phyloP scores from a whole-genome alignment of 2,888 invertebrate genomes.

The Smittia aterrima region DNA sequence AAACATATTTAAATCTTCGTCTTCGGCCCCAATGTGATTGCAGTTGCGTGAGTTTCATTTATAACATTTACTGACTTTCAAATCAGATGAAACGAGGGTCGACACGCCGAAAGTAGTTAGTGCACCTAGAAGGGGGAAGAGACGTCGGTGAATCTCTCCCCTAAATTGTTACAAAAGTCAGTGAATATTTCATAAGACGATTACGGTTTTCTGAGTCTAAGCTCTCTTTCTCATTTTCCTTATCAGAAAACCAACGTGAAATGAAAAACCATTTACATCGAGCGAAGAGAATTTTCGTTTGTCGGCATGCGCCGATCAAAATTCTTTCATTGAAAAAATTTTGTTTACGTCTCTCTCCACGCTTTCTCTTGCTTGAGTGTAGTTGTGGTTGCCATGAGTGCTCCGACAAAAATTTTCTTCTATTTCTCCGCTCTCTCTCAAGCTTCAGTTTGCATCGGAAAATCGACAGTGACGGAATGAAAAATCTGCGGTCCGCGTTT shows the following conservation, averaged over 20 bases:
- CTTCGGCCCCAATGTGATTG: neutral
- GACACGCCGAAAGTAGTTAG: too few species aligned
- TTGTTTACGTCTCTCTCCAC: conserved; percentile 40
- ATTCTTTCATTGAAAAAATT: conserved; percentile 32
- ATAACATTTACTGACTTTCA: neutral
- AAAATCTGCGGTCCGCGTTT: conserved; percentile 29
- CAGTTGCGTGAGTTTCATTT: conserved; percentile 11
- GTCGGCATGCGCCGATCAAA: conserved; percentile 33
- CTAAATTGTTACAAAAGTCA: conserved; percentile 23
- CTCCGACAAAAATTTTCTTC: conserved; percentile 19
- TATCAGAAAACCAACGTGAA: conserved; percentile 2
- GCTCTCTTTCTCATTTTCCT: neutral
- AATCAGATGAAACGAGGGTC: conserved; percentile 10
- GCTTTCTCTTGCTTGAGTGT: conserved; percentile 18
- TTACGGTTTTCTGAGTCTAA: neutral
- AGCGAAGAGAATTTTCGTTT: conserved; percentile 4
- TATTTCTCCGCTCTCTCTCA: neutral
- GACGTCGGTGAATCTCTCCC: neutral
- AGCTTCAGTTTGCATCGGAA: conserved; percentile 33
- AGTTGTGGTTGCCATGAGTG: conserved; percentile 12
- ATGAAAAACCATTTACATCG: neutral
- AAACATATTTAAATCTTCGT: neutral
- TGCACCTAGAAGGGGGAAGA: conserved; percentile 1
- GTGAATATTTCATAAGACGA: conserved; percentile 35
- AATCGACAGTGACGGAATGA: conserved; percentile 37